phyloP scores from a whole-genome alignment of 2,113 vertebrate species.

The Sylvia atricapilla region DNA sequence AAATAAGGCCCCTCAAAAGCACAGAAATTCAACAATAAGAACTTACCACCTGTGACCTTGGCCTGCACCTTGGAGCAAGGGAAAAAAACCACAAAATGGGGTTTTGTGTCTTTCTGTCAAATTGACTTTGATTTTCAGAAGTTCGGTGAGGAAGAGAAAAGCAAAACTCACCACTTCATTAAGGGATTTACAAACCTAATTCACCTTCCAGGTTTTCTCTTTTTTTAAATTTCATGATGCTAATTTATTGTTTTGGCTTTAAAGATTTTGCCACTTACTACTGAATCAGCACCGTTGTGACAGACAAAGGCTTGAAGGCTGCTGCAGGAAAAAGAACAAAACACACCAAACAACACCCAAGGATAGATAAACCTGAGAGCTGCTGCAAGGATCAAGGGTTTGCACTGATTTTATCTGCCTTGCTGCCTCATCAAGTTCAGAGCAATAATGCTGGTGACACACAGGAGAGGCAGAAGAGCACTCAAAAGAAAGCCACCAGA shows the following conservation, averaged over 20 bases:
- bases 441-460: neutral
- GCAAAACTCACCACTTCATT: neutral
- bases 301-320: neutral
- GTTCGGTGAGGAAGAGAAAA: neutral
- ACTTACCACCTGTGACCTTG: neutral
- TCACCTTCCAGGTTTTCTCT: neutral
- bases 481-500: neutral
- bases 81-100: rapidly evolving
- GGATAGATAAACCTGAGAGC: neutral
- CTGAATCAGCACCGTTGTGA: neutral
- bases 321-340: neutral
- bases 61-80: neutral
- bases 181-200: neutral
- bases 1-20: neutral
- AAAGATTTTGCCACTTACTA: neutral
- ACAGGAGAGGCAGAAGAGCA: rapidly evolving
- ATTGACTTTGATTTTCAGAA: neutral
- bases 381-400: neutral
- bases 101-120: neutral
- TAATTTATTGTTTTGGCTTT: neutral
- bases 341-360: neutral
- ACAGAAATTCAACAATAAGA: neutral
- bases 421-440: neutral
- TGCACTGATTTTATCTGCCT: neutral
- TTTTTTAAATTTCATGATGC: neutral